A percentile compares a stretch with the other conserved stretches of the same genome.
Conservation (phyloP, 2,113 vertebrate species). For the Ceyx cyanopectus region DNA sequence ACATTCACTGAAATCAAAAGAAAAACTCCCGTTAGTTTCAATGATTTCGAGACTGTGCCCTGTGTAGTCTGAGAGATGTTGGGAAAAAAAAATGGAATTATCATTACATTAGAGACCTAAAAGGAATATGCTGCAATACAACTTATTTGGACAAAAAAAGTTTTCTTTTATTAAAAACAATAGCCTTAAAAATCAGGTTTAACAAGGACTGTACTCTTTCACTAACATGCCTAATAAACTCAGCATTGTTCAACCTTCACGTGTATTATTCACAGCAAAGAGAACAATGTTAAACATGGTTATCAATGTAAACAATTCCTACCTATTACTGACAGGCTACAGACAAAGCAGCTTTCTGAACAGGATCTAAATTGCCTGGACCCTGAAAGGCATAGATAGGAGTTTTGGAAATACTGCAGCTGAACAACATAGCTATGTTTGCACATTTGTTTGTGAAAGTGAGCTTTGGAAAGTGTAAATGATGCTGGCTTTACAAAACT, state of each 20-base stretch:
- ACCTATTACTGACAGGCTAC: background rate
- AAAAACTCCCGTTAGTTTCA: background rate
- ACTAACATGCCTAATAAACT: background rate
- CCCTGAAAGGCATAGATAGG: background rate
- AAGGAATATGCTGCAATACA: background rate
- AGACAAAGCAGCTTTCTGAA: background rate
- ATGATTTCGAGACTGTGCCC: background rate
- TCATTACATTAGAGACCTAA: background rate
- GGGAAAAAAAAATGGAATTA: background rate
- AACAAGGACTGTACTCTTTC: background rate
- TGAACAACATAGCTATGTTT: background rate
- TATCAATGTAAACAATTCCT: background rate
- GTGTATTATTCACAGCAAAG: background rate
- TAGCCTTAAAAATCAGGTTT: background rate
- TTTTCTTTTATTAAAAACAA: background rate
- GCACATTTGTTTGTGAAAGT: background rate
- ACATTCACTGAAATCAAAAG: background rate
- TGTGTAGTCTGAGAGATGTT: background rate
- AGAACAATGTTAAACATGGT: background rate
- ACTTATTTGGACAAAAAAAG: background rate
- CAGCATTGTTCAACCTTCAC: background rate
- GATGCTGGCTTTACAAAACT: rapidly evolving
- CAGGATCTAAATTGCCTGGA: background rate
- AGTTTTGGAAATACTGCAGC: background rate
- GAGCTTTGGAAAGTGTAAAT: background rate